phyloP scores from a whole-genome alignment of 2,888 invertebrate genomes.

The Candidula unifasciata region DNA sequence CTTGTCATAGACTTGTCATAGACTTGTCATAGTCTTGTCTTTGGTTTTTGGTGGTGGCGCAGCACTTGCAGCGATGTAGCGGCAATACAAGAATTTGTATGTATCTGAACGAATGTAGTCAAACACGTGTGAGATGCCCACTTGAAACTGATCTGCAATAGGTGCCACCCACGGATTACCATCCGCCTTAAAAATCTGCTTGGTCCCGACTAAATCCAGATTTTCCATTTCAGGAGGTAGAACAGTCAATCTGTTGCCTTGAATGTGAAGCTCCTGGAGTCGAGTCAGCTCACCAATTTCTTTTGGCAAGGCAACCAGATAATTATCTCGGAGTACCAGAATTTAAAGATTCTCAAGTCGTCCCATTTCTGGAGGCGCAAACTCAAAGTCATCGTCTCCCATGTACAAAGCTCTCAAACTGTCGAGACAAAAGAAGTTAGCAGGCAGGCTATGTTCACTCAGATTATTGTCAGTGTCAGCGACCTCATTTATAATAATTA shows the following conservation, averaged over 20 bases:
- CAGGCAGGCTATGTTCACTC: no score
- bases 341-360: constrained; percentile 80
- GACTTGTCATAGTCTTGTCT: no score
- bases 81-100: constrained; percentile 90
- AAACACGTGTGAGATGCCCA: constrained; percentile 95
- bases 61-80: constrained; percentile 87
- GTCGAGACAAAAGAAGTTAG: constrained; percentile 81
- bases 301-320: constrained; percentile 92
- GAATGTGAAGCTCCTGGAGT: constrained; percentile 81
- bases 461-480: no score
- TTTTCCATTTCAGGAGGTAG: constrained; percentile 96
- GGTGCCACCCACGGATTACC: constrained; percentile 98
- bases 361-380: constrained; percentile 87
- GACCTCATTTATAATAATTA: no score
- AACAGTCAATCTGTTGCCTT: constrained; percentile 82
- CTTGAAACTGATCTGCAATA: constrained; percentile 94
- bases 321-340: constrained; percentile 95
- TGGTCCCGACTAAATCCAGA: constrained; percentile 93
- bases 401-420: constrained; percentile 95
- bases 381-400: constrained; percentile 98
- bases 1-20: no score
- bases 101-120: constrained; percentile 96
- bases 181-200: constrained; percentile 84
- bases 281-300: constrained; percentile 86
- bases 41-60: constrained; percentile 89